These are phyloP conservation scores for Porites cylindrica DNA, from an alignment of 92 coral and sea anemone genomes.

Conservation along the genomic window DNA sequence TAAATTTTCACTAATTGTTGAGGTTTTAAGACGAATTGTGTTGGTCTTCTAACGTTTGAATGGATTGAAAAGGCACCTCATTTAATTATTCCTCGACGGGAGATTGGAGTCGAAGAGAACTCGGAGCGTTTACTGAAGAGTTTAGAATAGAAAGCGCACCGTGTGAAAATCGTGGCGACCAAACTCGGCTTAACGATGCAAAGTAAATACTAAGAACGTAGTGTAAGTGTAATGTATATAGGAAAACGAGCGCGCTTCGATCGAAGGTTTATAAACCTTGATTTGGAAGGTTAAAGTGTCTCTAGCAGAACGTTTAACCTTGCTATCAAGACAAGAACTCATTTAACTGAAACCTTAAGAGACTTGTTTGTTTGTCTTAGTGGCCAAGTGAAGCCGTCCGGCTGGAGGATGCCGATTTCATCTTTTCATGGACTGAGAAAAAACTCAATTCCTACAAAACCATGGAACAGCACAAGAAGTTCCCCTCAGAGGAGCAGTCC, in stretches of 20 bases:
- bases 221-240: neutral
- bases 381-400: no score
- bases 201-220: conserved; percentile 21
- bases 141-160: neutral
- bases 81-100: conserved; percentile 27
- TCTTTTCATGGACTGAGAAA: conserved; percentile 76
- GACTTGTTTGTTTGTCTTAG: neutral
- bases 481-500: conserved; percentile 13
- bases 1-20: neutral
- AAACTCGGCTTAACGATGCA: neutral
- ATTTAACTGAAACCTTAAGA: neutral
- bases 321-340: neutral
- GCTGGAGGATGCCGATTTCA: conserved; percentile 84
- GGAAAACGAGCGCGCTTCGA: neutral
- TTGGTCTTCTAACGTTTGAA: neutral
- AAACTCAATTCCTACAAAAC: conserved; percentile 43
- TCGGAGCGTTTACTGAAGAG: neutral
- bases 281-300: neutral
- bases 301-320: neutral
- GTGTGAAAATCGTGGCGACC: conserved; percentile 4
- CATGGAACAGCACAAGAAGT: conserved; percentile 72
- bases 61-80: conserved; percentile 24
- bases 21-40: neutral
- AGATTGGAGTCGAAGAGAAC: neutral
- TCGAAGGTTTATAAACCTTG: neutral